These are phyloP conservation scores for Tetramorium bicarinatum DNA, from an alignment of 2,888 invertebrate genomes.

Conservation along the genomic window DNA sequence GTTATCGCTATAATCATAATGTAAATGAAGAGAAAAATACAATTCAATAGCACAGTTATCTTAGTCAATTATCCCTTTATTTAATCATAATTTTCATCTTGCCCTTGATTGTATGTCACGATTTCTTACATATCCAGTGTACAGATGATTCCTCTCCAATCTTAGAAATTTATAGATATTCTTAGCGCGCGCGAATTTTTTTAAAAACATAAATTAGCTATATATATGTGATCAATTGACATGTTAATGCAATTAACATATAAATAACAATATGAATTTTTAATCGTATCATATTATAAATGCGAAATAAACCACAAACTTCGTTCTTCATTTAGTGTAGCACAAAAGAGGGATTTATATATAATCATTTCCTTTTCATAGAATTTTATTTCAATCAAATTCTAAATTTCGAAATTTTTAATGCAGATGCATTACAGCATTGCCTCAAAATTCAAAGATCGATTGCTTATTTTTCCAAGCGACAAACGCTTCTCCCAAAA, in stretches of 20 bases:
- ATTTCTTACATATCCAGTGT: conserved; percentile 6
- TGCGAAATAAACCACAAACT: background rate
- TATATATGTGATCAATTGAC: background rate
- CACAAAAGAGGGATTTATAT: background rate
- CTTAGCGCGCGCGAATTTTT: background rate
- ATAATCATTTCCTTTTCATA: background rate
- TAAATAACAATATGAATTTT: background rate
- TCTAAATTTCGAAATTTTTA: conserved; percentile 10
- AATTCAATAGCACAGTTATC: background rate
- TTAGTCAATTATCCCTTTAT: conserved; percentile 14
- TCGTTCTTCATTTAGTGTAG: background rate
- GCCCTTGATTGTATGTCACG: background rate
- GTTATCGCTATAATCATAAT: background rate
- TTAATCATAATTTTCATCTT: conserved; percentile 31
- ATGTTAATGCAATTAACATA: background rate
- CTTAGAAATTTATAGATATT: conserved; percentile 2
- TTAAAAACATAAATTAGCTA: background rate
- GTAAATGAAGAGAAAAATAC: conserved; percentile 23
- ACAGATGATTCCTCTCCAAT: background rate
- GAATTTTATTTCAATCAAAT: background rate
- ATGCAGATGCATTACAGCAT: background rate
- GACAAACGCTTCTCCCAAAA: background rate
- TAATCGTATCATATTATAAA: background rate
- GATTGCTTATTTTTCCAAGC: background rate
- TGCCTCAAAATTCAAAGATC: conserved; percentile 5